Evolutionary conservation across 1,140 invertebrate genomes (phyloP).

Genomic region (Pentalonia nigronervosa): DNA sequence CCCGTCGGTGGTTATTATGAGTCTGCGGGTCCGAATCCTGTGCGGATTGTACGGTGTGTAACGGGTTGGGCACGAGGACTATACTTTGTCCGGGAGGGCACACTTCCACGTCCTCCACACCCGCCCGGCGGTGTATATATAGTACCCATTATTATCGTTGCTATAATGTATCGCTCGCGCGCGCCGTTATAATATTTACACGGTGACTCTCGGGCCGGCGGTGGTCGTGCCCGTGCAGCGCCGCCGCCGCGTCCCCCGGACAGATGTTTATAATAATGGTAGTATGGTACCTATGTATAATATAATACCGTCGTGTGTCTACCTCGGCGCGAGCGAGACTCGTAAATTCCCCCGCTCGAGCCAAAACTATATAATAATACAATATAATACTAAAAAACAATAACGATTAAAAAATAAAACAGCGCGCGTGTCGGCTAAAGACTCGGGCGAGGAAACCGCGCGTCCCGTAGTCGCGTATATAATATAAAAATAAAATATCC

Average conservation of each 20-base stretch:
- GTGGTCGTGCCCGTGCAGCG: slow-evolving; percentile 27
- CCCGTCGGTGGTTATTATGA: not conserved
- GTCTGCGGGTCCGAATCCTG: slow-evolving; percentile 23
- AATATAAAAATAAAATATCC: too few species aligned
- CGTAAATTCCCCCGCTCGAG: not conserved
- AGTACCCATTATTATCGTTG: slow-evolving; percentile 14
- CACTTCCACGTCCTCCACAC: slow-evolving; percentile 25
- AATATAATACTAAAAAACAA: not conserved
- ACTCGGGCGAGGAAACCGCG: not conserved
- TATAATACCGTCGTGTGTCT: not conserved
- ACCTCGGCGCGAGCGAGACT: not conserved
- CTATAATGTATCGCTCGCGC: not conserved
- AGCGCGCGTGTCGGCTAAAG: not conserved
- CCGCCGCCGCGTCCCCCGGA: not conserved
- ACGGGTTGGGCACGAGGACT: slow-evolving; percentile 56
- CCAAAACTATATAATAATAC: not conserved
- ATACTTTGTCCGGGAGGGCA: slow-evolving; percentile 37
- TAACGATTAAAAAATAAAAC: not conserved
- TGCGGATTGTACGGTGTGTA: not conserved
- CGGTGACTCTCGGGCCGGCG: not conserved
- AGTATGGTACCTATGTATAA: not conserved
- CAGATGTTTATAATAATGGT: slow-evolving; percentile 40
- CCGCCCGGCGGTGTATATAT: too few species aligned
- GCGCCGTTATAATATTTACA: slow-evolving; percentile 6
- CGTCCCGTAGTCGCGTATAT: not conserved